Evolutionary conservation across 2,888 invertebrate species (phyloP).

Genomic region (Mylabris sibirica): DNA sequence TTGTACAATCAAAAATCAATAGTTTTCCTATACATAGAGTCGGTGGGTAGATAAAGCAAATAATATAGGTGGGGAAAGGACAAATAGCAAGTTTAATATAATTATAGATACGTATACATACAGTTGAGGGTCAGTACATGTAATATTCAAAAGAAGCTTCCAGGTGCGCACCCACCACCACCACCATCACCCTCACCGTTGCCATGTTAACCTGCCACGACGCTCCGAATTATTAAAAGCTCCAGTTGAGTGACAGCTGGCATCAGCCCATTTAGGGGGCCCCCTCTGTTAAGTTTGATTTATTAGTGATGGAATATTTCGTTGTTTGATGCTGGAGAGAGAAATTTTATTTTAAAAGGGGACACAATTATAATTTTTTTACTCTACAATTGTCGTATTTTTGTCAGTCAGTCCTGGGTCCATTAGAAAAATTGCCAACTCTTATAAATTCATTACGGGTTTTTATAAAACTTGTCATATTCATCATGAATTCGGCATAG

Average conservation of each 20-base stretch:
- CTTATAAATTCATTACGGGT: slow-evolving; percentile 5
- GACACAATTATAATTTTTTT: no score
- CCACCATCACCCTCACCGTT: slow-evolving; percentile 20
- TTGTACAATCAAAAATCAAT: neutral
- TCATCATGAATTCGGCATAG: neutral
- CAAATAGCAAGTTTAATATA: neutral
- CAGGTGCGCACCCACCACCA: slow-evolving; percentile 28
- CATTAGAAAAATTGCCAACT: slow-evolving; percentile 10
- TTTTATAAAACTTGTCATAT: slow-evolving; percentile 2
- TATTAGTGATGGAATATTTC: slow-evolving; percentile 25
- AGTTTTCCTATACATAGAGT: neutral
- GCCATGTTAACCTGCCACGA: slow-evolving; percentile 39
- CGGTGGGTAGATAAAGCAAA: no score
- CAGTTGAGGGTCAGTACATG: slow-evolving; percentile 32
- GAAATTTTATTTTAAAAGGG: no score
- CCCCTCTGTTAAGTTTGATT: slow-evolving; percentile 32
- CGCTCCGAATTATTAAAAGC: slow-evolving; percentile 38
- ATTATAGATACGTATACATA: neutral
- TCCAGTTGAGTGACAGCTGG: slow-evolving; percentile 35
- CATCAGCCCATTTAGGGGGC: slow-evolving; percentile 27
- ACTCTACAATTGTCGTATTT: neutral
- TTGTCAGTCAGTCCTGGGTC: neutral
- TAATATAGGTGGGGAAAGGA: no score
- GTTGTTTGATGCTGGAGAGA: neutral
- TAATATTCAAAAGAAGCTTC: slow-evolving; percentile 40